Evolutionary conservation across 1,140 invertebrate species (phyloP), one percentile per base, ranked within the genome.

Genomic region (Lordiphosa collinella): DNA sequence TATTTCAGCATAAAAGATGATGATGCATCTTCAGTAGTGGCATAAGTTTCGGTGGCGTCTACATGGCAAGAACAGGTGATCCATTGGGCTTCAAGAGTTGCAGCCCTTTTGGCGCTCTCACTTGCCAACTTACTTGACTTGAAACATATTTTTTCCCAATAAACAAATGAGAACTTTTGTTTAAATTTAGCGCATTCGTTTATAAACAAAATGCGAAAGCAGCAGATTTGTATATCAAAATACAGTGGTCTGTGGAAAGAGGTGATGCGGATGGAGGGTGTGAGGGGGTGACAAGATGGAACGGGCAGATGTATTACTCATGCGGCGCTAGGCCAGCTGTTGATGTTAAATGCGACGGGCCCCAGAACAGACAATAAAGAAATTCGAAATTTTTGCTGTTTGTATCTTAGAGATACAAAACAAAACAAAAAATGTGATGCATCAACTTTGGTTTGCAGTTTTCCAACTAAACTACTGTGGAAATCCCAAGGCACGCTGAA

Each of bases 151-250:
- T 46, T 44, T 44, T 29, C 11, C 18, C 18, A 22, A 58, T 64
- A 56, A 57, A 56, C 55, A 55, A 74, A 79, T 73, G 51, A 48
- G 53, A 58, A 40, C 41, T 67, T 60, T 79, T 73, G 69, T 79
- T 79, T 79, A 79, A 79, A 65, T 79, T 58, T 74, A 79, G 75
- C 74, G 51, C 64, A 79, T 74, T 64, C 69, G 74, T 69, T 79
- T 79, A 72, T 79, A 65, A 72, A 79, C 71, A 73, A 79, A 44
- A 31, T 44, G 41, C 41, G 29, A 44, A 44, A 29, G 41, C 41
- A 44, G 41, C 41, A 44, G 22, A 13, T 44, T 44, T 48, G 29
- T 55, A 62, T 56, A 62, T 54, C 5, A 25, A 52, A 34, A 44
- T 52, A 16, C 13, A 11, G 18, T 31, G 12, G 31, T 18, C 16